Percentiles rank a stretch among this genome's conserved stretches.
phyloP scores from a whole-genome alignment of 2,797 vertebrate species.

The Leuciscus waleckii region DNA sequence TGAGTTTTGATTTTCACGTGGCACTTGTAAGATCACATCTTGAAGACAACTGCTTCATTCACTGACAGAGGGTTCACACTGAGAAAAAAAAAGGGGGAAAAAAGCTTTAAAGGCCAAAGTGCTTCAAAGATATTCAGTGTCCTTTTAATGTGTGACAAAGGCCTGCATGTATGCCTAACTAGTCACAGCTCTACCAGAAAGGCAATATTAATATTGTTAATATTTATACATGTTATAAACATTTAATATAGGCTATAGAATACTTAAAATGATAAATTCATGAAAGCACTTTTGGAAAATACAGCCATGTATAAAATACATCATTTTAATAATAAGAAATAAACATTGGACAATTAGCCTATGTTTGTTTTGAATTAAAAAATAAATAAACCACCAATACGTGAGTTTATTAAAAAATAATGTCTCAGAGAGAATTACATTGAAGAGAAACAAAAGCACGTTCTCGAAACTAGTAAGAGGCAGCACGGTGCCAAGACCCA shows the following conservation, averaged over 20 bases:
- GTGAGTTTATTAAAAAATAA: not conserved
- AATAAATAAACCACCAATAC: not conserved
- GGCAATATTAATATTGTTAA: not conserved
- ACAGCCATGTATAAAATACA: not conserved
- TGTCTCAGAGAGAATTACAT: constrained; percentile 54
- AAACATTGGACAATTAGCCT: not conserved
- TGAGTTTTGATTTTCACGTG: not conserved
- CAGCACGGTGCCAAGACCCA: constrained; percentile 63
- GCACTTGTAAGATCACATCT: constrained; percentile 9
- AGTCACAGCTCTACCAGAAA: not conserved
- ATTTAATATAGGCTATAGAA: too few relatives aligned
- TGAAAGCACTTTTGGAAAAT: not conserved
- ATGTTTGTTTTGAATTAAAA: not conserved
- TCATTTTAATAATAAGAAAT: not conserved
- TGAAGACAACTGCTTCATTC: not conserved
- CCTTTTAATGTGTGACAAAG: not conserved
- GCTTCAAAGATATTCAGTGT: not conserved
- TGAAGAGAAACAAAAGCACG: constrained; percentile 76
- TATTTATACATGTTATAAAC: not conserved
- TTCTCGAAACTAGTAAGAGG: constrained; percentile 74
- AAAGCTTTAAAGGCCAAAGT: not conserved
- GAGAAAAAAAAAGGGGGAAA: not conserved
- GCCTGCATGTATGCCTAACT: not conserved
- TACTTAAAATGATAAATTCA: not conserved
- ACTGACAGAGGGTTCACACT: constrained; percentile 20